These are phyloP conservation scores for Spatula versicolor DNA, from an alignment of 2,797 vertebrate genomes.

Conservation along the genomic window DNA sequence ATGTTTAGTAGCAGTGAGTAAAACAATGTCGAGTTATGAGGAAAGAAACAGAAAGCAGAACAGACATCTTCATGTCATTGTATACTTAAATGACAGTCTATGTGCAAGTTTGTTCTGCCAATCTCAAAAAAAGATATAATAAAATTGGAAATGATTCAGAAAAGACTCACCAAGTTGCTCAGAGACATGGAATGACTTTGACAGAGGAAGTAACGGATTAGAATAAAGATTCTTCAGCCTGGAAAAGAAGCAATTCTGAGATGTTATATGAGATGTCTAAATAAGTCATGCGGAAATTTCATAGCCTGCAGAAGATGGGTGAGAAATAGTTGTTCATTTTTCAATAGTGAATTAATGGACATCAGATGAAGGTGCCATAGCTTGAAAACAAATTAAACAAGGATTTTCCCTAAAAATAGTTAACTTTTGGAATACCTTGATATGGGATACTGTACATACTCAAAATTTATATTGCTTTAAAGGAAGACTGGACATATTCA, in stretches of 20 bases:
- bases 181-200: neutral
- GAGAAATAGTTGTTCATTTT: neutral
- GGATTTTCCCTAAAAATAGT: neutral
- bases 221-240: neutral
- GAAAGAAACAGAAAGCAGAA: neutral
- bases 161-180: neutral
- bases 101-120: neutral
- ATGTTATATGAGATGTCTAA: neutral
- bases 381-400: neutral
- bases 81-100: neutral
- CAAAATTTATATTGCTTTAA: neutral
- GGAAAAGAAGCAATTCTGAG: neutral
- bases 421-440: neutral
- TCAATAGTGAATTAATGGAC: neutral
- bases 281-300: neutral
- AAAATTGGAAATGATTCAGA: neutral
- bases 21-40: neutral
- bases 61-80: neutral
- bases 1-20: neutral
- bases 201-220: neutral
- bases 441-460: neutral
- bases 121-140: neutral
- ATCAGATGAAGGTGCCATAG: neutral
- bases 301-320: neutral
- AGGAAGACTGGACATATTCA: neutral